phyloP scores from a whole-genome alignment of 2,113 vertebrate genomes.

The Takifugu flavidus region DNA sequence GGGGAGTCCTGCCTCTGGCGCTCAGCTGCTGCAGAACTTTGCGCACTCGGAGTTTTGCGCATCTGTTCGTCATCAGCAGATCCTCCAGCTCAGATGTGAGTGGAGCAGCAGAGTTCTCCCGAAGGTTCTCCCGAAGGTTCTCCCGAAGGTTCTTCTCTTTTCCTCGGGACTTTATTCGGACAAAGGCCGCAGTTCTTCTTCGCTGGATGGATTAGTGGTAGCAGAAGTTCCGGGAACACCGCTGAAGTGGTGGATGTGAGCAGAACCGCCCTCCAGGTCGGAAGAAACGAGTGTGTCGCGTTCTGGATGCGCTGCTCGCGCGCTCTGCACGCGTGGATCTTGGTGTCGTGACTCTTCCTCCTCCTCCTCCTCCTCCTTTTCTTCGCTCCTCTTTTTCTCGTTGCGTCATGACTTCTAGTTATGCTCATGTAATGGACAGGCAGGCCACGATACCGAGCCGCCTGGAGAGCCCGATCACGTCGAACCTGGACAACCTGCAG shows the following conservation, averaged over 20 bases:
- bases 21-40: conserved; percentile 50
- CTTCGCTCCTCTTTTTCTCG: conserved; percentile 20
- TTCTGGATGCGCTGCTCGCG: conserved; percentile 37
- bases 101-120: conserved; percentile 61
- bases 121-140: conserved; percentile 14
- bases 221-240: conserved; percentile 6
- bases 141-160: neutral
- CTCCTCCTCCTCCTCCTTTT: conserved; percentile 3
- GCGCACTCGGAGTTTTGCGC: conserved; percentile 63
- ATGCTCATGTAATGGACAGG: conserved; percentile 93
- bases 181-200: neutral
- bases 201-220: conserved; percentile 51
- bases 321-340: conserved; percentile 58
- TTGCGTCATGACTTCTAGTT: conserved; percentile 92
- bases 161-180: conserved; percentile 6
- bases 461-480: conserved; percentile 86
- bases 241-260: conserved; percentile 40
- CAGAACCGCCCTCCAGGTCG: conserved; percentile 32
- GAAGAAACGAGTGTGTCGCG: conserved; percentile 13
- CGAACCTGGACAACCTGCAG: conserved; percentile 90
- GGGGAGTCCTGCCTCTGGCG: conserved; percentile 64
- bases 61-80: conserved; percentile 81
- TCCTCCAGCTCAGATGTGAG: conserved; percentile 73
- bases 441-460: conserved; percentile 84
- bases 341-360: conserved; percentile 18